Percentiles rank a stretch among this genome's conserved stretches.
Evolutionary conservation across 1,140 invertebrate species (phyloP).

Genomic region (Drosophila novamexicana): DNA sequence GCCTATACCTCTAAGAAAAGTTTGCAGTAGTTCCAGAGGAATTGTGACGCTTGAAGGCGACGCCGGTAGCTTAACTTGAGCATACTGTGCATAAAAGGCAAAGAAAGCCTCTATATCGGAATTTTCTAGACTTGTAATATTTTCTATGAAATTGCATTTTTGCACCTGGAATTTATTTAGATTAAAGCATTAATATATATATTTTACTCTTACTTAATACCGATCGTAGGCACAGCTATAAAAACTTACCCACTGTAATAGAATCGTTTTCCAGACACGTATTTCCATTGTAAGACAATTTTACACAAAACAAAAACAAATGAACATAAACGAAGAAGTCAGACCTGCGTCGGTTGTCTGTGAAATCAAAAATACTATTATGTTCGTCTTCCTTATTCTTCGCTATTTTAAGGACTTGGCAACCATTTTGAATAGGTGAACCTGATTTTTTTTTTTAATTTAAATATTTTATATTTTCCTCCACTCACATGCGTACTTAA

Average conservation of each 20-base stretch:
- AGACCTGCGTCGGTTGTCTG: not conserved
- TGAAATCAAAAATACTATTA: not conserved
- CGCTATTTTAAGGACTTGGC: not conserved
- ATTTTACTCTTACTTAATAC: not conserved
- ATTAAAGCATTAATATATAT: not conserved
- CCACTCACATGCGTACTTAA: not conserved
- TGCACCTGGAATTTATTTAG: constrained; percentile 37
- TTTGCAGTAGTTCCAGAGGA: constrained; percentile 5
- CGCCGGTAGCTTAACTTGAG: constrained; percentile 24
- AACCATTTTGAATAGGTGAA: not conserved
- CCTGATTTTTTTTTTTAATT: not conserved
- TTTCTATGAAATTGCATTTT: constrained; percentile 49
- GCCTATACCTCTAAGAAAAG: constrained; percentile 36
- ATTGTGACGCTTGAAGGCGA: constrained; percentile 10
- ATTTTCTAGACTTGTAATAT: constrained; percentile 50
- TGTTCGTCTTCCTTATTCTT: not conserved
- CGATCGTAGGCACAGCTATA: not conserved
- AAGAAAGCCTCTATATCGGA: constrained; percentile 71
- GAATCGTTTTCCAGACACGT: constrained; percentile 63
- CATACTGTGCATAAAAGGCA: constrained; percentile 37
- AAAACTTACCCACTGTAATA: constrained; percentile 75
- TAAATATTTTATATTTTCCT: not conserved
- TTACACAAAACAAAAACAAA: constrained; percentile 80
- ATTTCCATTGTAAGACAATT: constrained; percentile 51
- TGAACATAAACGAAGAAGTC: constrained; percentile 10